Evolutionary conservation across 2,888 invertebrate species (phyloP).

Genomic region (Pyralis farinalis): DNA sequence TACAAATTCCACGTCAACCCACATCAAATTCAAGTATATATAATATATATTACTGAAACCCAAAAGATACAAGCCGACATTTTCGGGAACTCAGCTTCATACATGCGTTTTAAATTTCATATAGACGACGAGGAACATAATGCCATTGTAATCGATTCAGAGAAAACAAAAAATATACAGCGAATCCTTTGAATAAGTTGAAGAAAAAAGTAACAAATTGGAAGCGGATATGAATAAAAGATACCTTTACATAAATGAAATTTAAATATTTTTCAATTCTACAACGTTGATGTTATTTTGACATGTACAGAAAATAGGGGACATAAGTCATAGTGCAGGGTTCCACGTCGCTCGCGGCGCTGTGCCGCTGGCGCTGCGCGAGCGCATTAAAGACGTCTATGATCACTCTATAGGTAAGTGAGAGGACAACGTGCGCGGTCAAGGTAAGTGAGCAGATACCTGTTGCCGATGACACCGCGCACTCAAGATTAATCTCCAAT

Average conservation of each 20-base stretch:
- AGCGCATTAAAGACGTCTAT: constrained; percentile 40
- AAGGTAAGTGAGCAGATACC: constrained; percentile 67
- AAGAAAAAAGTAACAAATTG: constrained; percentile 3
- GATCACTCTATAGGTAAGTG: constrained; percentile 51
- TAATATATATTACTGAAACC: constrained; percentile 28
- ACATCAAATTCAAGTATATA: constrained; percentile 49
- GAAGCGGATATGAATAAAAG: constrained; percentile 3
- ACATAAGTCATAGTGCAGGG: constrained; percentile 29
- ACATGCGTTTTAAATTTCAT: constrained; percentile 46
- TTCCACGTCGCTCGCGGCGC: constrained; percentile 18
- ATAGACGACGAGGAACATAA: constrained; percentile 18
- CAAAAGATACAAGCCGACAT: constrained; percentile 37
- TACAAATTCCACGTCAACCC: constrained; percentile 54
- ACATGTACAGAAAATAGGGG: constrained; percentile 3
- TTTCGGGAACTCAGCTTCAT: constrained; percentile 40
- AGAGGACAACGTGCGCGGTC: constrained; percentile 71
- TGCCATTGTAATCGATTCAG: constrained; percentile 17
- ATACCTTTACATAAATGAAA: not conserved
- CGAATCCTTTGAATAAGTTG: constrained; percentile 5
- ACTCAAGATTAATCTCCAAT: constrained; percentile 54
- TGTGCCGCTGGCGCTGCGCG: constrained; percentile 12
- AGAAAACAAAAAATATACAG: constrained; percentile 20
- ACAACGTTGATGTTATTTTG: not conserved
- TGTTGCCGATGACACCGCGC: constrained; percentile 56
- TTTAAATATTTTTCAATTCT: not conserved